phyloP scores from a whole-genome alignment of 2,113 vertebrate genomes.

The Sander lucioperca region DNA sequence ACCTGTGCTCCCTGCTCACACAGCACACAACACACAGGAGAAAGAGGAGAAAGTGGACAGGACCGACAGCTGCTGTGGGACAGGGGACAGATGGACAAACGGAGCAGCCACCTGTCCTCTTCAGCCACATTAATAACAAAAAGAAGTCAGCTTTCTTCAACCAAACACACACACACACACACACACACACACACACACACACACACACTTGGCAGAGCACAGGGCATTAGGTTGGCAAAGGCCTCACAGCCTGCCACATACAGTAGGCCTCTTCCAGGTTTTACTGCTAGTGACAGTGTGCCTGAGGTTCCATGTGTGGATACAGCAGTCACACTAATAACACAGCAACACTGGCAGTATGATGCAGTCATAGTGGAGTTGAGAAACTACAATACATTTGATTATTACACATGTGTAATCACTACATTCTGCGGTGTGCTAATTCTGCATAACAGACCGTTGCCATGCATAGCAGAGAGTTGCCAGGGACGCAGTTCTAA shows the following conservation, averaged over 20 bases:
- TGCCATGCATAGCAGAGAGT: too few species aligned
- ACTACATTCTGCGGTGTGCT: too few species aligned
- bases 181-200: conserved; percentile 24
- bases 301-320: conserved; percentile 48
- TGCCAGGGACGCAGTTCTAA: too few species aligned
- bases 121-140: conserved; percentile 21
- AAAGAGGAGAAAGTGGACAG: background rate
- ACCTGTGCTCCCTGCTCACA: conserved; percentile 19
- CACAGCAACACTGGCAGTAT: background rate
- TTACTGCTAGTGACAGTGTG: conserved; percentile 69
- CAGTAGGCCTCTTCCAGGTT: conserved; percentile 62
- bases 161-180: background rate
- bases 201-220: conserved; percentile 14
- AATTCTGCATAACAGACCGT: too few species aligned
- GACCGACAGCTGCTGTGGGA: conserved; percentile 48
- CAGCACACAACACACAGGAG: conserved; percentile 11
- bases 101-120: conserved; percentile 53
- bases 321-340: conserved; percentile 40
- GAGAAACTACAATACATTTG: background rate
- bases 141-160: background rate
- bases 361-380: background rate
- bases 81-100: conserved; percentile 65
- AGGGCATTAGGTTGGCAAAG: conserved; percentile 53
- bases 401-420: too few species aligned
- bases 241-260: conserved; percentile 48